Evolutionary conservation across 2,797 vertebrate species (phyloP), one percentile per base, ranked within the genome.

Genomic region (Enteromius afrohamiltoni): DNA sequence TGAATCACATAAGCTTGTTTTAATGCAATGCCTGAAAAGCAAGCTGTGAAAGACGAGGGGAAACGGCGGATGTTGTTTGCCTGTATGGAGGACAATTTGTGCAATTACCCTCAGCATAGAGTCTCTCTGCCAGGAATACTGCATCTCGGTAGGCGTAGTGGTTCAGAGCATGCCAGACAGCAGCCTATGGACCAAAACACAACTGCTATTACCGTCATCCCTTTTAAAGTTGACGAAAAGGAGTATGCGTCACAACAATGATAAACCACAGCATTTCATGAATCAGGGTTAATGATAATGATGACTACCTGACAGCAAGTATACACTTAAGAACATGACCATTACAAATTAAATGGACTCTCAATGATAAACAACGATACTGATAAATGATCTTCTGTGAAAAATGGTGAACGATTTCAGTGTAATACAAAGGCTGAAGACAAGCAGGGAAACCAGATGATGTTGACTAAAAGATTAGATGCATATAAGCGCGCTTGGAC

Each of bases 151-250:
- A 99, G 87, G 98, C 97, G 83, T 99, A 99, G 94, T 99, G 98
- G 93, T 99, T 99, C 90, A 99, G 95, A 85, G 98, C 98, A 93
- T 99, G 97, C 98, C 98, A 99, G 93, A 99, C 98, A 93, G 98
- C 98, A 96, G 98, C 98, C 98, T 99, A 87, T 45, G 91, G 88
- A 90, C 6, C 88, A 23, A 87, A 37, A 87, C 85, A 84, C 58
- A 87, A 17, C 34, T 76, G 8, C 23, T 4, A 62, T 49, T 58
- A 67, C 23, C 55, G 26, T 26, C 58, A 16, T 55, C 8, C 23
- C 14, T 53, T n/a, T 73, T 45, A 65, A 21, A 37, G 11, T 26
- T 37, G 34, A n/a, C 2, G 2, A 31, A 55, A 47, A 47, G 26
- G 11, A 17, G 42, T 1, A 19, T 47, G 53, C 13, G 14, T 60